Conservation (phyloP, 1,140 invertebrate genomes). For the Solenopsis fugax region DNA sequence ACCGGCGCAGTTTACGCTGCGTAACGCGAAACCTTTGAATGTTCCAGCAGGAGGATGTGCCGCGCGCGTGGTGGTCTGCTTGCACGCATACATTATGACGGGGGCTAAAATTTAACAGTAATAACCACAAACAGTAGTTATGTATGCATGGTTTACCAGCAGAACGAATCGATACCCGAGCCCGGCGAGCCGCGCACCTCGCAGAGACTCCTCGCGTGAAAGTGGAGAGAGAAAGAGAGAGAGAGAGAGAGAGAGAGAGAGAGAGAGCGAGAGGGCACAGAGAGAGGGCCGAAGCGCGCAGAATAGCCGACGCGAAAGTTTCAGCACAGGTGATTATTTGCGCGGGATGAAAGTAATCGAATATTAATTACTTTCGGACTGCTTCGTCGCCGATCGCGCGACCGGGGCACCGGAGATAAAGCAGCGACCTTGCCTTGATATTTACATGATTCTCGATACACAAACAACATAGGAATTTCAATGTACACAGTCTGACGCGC, state of each 20-base stretch:
- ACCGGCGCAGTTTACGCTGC: slow-evolving; percentile 40
- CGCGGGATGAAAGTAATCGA: slow-evolving; percentile 28
- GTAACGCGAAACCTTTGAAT: slow-evolving; percentile 51
- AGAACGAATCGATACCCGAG: slow-evolving; percentile 50
- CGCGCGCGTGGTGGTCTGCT: slow-evolving; percentile 6
- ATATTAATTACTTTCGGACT: slow-evolving; percentile 48
- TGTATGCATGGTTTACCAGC: slow-evolving; percentile 64
- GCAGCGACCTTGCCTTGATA: slow-evolving; percentile 38
- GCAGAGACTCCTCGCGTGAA: slow-evolving; percentile 24
- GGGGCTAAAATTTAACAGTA: slow-evolving; percentile 49
- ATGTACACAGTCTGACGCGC: slow-evolving; percentile 50
- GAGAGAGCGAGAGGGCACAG: neutral
- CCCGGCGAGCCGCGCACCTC: slow-evolving; percentile 5
- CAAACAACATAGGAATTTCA: slow-evolving; percentile 58
- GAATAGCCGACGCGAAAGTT: slow-evolving; percentile 39
- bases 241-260: neutral
- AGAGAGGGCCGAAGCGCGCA: neutral
- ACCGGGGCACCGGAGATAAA: slow-evolving; percentile 30
- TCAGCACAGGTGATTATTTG: slow-evolving; percentile 42
- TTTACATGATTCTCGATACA: slow-evolving; percentile 58
- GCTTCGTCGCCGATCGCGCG: neutral
- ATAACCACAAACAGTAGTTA: slow-evolving; percentile 64
- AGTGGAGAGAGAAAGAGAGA: neutral
- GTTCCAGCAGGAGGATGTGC: slow-evolving; percentile 46
- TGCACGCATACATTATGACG: slow-evolving; percentile 42